Conservation (phyloP, 2,797 vertebrate genomes). For the Sebastes cheni region DNA sequence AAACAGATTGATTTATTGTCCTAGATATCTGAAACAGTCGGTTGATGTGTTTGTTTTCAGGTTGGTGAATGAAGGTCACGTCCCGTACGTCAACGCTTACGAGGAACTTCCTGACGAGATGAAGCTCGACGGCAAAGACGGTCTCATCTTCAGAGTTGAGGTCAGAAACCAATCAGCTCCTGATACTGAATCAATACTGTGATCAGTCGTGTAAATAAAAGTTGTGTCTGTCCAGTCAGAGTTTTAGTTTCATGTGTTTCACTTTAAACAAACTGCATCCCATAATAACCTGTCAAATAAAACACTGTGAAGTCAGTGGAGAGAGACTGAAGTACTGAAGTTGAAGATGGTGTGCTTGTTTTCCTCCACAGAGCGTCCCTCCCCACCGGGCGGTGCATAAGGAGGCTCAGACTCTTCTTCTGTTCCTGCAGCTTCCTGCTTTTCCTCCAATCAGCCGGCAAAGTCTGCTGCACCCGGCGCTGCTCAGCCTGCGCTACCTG, state of each 20-base stretch:
- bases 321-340: not conserved
- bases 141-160: constrained; percentile 68
- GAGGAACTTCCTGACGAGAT: constrained; percentile 77
- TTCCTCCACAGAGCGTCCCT: constrained; percentile 83
- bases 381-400: constrained; percentile 77
- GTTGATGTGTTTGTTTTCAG: constrained; percentile 50
- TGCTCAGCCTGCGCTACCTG: constrained; percentile 90
- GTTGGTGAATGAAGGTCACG: constrained; percentile 67
- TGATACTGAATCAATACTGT: not conserved
- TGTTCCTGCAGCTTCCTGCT: constrained; percentile 84
- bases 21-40: not conserved
- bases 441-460: constrained; percentile 87
- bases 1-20: too few relatives aligned
- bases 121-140: constrained; percentile 66
- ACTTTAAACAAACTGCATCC: not conserved
- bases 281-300: too few relatives aligned
- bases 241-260: not conserved
- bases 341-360: not conserved
- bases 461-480: constrained; percentile 88
- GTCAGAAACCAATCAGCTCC: constrained; percentile 41
- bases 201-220: not conserved
- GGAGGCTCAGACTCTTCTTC: constrained; percentile 76
- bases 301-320: not conserved
- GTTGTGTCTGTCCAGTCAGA: not conserved
- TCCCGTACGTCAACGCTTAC: constrained; percentile 76